Evolutionary conservation across 2,888 invertebrate genomes (phyloP).

Genomic region (Rhingia rostrata): DNA sequence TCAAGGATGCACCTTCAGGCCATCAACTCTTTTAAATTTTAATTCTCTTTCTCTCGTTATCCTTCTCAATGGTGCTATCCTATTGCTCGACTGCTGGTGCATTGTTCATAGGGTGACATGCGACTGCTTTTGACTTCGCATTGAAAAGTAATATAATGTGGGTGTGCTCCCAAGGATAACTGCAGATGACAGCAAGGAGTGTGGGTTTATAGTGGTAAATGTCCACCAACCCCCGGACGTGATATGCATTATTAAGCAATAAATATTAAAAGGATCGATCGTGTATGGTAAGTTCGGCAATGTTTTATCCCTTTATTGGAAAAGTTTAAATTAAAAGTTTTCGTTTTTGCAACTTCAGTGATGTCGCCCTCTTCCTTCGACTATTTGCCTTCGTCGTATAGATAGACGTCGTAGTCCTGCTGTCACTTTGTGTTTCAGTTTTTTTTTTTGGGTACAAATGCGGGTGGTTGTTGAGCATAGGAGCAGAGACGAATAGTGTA

Average conservation of each 20-base stretch:
- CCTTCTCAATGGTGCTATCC: constrained; percentile 1
- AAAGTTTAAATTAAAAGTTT: constrained; percentile 75
- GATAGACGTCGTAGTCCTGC: constrained; percentile 39
- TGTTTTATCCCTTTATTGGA: constrained; percentile 75
- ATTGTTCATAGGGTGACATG: constrained; percentile 61
- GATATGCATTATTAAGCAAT: constrained; percentile 75
- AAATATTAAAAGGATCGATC: constrained; percentile 75
- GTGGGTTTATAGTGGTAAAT: constrained; percentile 33
- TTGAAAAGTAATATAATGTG: constrained; percentile 65
- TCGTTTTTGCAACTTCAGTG: constrained; percentile 44
- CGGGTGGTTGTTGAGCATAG: background rate
- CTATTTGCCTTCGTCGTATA: constrained; percentile 47
- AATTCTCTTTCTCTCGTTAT: constrained; percentile 48
- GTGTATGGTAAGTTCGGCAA: constrained; percentile 74
- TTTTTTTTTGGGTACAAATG: constrained; percentile 22
- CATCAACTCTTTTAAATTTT: constrained; percentile 61
- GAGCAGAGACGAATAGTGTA: background rate
- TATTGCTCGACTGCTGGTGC: constrained; percentile 36
- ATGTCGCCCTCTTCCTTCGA: constrained; percentile 11
- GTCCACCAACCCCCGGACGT: constrained; percentile 64
- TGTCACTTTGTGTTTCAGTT: constrained; percentile 43
- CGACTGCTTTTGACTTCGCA: constrained; percentile 64
- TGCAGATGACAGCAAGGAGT: constrained; percentile 61
- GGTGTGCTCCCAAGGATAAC: constrained; percentile 41
- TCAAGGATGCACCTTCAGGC: constrained; percentile 66